Base-by-base conservation (phyloP, 2,113 vertebrate genomes). In the Equus przewalskii region DNA sequence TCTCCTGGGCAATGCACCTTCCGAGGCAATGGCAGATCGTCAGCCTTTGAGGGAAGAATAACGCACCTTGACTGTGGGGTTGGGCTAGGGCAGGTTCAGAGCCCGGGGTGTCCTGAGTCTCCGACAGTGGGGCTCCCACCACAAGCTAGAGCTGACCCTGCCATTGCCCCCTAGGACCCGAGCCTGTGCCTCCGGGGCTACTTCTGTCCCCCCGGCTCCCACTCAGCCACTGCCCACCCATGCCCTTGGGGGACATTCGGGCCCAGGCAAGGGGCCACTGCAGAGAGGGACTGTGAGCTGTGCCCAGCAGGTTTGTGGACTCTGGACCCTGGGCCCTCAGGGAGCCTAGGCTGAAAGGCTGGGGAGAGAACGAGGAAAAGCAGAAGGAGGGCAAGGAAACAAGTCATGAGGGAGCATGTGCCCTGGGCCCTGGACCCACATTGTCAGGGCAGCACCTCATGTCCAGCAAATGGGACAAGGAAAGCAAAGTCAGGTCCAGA, bases 171-270 rank as follows among this genome's bases (percentile, higher is more conserved):
- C 33, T 96, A 99, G 99, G 97, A n/a, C 72, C 99, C 99, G 26
- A 96, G 94, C 44, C 87, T 97, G 13, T 99, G 99, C 91, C 98
- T 99, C 14, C 41, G 51, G 69, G 99, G 99, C 14, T 97, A 99
- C 97, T 99, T 99, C 98, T 99, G 99, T 84, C 99, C 99, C 22
- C 87, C 95, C 2, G 99, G 99, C 11, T 98, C 99, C 44, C 96
- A 80, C 82, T 98, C 98, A 15, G 99, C 98, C 58, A 97, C 94
- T 8, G 98, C 99, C 70, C 99, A 98, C 8, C 99, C 99, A 0
- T 99, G 99, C 67, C 99, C 99, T 5, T 97, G 90, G 78, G 99
- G 99, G 18, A 99, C 99, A 33, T 98, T 99, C 56, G 98, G 99
- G 80, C 98, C 97, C 86, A 98, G 98, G 64, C 58, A 54, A 24